Conservation (phyloP, 1,140 invertebrate species). For the Dinoponera quadriceps region DNA sequence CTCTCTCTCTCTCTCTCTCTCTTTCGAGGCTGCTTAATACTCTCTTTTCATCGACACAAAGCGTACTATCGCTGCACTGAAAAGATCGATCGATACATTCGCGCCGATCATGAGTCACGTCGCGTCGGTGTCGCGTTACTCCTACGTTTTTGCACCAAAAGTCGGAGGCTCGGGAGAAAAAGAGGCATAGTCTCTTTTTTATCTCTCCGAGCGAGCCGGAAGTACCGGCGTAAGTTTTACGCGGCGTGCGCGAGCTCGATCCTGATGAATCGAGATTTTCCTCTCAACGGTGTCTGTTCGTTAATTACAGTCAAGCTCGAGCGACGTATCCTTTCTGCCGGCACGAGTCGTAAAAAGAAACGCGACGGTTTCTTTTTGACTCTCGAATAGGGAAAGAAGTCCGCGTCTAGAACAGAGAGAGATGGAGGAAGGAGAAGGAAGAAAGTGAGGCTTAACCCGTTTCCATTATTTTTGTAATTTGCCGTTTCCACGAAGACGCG, state of each 20-base stretch:
- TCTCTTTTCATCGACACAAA: background rate
- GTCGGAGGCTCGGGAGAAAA: background rate
- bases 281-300: too few relatives aligned
- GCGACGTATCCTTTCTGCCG: too few relatives aligned
- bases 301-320: too few relatives aligned
- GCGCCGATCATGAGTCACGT: background rate
- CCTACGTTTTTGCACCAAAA: background rate
- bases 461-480: slow-evolving; percentile 48
- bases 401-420: too few relatives aligned
- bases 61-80: background rate
- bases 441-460: background rate
- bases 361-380: too few relatives aligned
- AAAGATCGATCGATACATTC: background rate
- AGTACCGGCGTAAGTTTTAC: too few relatives aligned
- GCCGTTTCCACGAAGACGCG: background rate
- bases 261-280: too few relatives aligned
- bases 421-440: background rate
- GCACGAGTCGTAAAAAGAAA: too few relatives aligned
- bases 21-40: background rate
- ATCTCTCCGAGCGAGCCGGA: too few relatives aligned
- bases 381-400: too few relatives aligned
- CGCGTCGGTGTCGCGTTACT: background rate
- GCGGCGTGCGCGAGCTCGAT: too few relatives aligned
- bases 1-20: too few relatives aligned
- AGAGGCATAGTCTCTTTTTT: background rate